phyloP scores from a whole-genome alignment of 2,888 invertebrate genomes.

The Platycheirus albimanus region DNA sequence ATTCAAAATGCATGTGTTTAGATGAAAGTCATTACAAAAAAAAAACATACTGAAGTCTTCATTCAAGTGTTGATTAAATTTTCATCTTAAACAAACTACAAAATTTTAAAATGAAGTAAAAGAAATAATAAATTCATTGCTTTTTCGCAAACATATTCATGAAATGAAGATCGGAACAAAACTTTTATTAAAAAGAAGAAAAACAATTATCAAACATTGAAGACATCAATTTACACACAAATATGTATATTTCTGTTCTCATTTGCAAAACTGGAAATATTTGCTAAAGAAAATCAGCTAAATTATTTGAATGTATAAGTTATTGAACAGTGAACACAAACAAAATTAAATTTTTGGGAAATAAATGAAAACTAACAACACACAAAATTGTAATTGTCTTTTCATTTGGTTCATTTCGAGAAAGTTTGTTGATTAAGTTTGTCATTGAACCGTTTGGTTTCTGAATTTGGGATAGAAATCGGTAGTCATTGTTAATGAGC shows the following conservation, averaged over 20 bases:
- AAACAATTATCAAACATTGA: background rate
- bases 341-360: conserved; percentile 55
- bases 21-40: conserved; percentile 3
- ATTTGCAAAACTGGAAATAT: conserved; percentile 12
- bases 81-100: background rate
- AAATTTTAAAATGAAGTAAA: conserved; percentile 4
- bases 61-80: conserved; percentile 10
- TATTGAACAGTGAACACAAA: too few species aligned
- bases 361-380: conserved; percentile 67
- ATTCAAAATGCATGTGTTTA: conserved; percentile 22
- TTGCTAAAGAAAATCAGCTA: conserved; percentile 28
- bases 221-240: background rate
- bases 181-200: background rate
- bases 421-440: too few species aligned
- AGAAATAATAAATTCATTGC: conserved; percentile 6
- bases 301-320: conserved; percentile 45
- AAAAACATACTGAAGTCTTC: conserved; percentile 5
- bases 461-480: too few species aligned
- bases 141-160: conserved; percentile 6
- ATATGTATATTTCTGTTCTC: background rate
- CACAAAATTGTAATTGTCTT: background rate
- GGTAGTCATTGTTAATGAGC: too few species aligned
- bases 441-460: too few species aligned
- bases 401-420: background rate
- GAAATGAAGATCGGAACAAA: background rate